phyloP scores from a whole-genome alignment of 2,797 vertebrate species.

The Acrossocheilus fasciatus region DNA sequence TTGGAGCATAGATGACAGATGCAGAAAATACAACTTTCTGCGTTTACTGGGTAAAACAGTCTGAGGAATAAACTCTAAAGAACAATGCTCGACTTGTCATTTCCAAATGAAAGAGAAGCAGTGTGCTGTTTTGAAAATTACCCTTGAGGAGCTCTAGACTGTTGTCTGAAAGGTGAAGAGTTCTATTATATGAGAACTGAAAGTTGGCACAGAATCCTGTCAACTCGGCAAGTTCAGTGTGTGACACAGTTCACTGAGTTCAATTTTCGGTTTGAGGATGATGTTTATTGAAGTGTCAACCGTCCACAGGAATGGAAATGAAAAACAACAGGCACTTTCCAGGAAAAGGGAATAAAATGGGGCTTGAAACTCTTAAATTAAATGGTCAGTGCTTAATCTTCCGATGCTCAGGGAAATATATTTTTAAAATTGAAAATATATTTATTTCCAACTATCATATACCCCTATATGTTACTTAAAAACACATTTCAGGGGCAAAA shows the following conservation, averaged over 20 bases:
- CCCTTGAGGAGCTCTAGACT: conserved; percentile 5
- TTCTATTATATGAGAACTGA: conserved; percentile 28
- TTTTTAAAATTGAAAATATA: not conserved
- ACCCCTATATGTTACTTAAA: not conserved
- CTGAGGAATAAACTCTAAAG: conserved; percentile 14
- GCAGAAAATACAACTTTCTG: not conserved
- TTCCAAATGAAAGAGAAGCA: conserved; percentile 26
- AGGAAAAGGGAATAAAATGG: not conserved
- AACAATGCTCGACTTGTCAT: not conserved
- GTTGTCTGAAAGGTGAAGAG: conserved; percentile 27
- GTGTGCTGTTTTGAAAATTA: not conserved
- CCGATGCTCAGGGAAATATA: not conserved
- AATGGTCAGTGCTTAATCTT: not conserved
- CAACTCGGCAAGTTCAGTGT: conserved; percentile 29
- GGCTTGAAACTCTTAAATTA: not conserved
- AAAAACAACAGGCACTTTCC: conserved; percentile 42
- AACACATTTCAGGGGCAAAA: not conserved
- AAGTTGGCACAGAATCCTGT: conserved; percentile 47
- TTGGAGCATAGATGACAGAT: not conserved
- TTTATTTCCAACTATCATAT: no score
- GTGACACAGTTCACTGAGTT: conserved; percentile 51
- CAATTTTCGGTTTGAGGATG: conserved; percentile 39
- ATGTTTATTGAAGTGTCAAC: conserved; percentile 54
- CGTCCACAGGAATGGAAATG: conserved; percentile 46
- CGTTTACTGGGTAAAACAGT: not conserved